Evolutionary conservation across 2,888 invertebrate species (phyloP).

Genomic region (Homarus gammarus): DNA sequence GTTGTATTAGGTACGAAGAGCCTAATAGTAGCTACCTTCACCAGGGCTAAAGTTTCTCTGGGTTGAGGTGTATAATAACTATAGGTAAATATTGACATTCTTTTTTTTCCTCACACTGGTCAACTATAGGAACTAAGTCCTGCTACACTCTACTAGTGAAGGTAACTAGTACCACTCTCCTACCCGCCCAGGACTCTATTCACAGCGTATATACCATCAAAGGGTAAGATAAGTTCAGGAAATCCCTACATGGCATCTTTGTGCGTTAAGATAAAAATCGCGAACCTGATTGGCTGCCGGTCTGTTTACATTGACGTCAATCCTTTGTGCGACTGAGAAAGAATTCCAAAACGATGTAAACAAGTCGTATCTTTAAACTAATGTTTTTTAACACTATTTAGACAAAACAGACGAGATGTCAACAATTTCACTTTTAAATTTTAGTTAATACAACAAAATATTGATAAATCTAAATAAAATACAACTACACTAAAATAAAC

Average conservation of each 20-base stretch:
- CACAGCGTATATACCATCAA: conserved; percentile 13
- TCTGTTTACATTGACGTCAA: not conserved
- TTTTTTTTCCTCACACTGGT: not conserved
- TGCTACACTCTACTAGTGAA: not conserved
- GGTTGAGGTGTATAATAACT: not conserved
- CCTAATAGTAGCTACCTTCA: not conserved
- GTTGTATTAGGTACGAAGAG: not conserved
- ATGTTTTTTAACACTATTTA: not conserved
- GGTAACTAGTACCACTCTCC: not conserved
- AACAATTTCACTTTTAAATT: not conserved
- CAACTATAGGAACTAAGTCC: not conserved
- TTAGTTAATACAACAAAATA: not conserved
- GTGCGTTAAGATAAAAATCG: conserved; percentile 45
- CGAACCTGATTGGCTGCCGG: conserved; percentile 36
- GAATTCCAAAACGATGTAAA: not conserved
- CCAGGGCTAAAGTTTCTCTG: not conserved
- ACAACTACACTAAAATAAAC: not conserved
- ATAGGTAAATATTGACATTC: not conserved
- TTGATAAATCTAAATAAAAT: not conserved
- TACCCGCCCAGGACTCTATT: not conserved
- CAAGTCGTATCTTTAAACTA: not conserved
- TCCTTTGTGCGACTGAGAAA: not conserved
- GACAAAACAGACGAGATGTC: not conserved
- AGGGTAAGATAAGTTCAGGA: conserved; percentile 16
- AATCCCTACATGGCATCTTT: conserved; percentile 58